These are phyloP conservation scores for Epinephelus awoara DNA, from an alignment of 2,797 vertebrate genomes.

Conservation along the genomic window DNA sequence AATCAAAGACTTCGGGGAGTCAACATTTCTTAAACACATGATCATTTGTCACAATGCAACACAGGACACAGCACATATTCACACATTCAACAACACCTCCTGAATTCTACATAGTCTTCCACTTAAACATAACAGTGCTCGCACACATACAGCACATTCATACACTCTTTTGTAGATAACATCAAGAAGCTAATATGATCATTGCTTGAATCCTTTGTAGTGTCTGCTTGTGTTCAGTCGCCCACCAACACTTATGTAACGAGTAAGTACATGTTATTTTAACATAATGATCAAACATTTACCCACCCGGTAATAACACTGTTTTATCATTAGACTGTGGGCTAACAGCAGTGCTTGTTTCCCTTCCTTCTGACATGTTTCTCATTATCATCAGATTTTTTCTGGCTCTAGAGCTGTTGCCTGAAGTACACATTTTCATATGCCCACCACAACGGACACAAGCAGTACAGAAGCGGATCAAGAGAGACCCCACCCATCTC, in stretches of 20 bases:
- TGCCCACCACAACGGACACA: too few species aligned
- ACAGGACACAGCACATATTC: constrained; percentile 54
- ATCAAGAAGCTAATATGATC: constrained; percentile 38
- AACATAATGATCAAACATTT: constrained; percentile 41
- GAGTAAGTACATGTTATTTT: constrained; percentile 27
- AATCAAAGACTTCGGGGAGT: constrained; percentile 24
- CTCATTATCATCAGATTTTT: too few species aligned
- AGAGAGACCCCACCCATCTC: too few species aligned
- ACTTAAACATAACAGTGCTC: constrained; percentile 11
- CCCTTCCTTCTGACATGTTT: not conserved
- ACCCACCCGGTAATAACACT: constrained; percentile 14
- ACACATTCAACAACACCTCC: constrained; percentile 62
- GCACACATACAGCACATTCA: constrained; percentile 29
- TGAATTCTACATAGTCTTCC: constrained; percentile 24
- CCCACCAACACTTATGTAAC: constrained; percentile 58
- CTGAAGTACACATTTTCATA: too few species aligned
- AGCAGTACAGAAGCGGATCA: too few species aligned
- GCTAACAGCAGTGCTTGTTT: not conserved
- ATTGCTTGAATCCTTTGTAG: constrained; percentile 50
- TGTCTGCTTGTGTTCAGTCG: constrained; percentile 36
- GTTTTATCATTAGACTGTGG: constrained; percentile 31
- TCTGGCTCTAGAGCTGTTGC: too few species aligned
- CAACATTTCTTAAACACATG: constrained; percentile 21
- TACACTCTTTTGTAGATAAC: constrained; percentile 30
- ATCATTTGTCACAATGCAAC: constrained; percentile 47